These are phyloP conservation scores for Dryobotodes eremita DNA, from an alignment of 2,888 invertebrate species.

Conservation along the genomic window DNA sequence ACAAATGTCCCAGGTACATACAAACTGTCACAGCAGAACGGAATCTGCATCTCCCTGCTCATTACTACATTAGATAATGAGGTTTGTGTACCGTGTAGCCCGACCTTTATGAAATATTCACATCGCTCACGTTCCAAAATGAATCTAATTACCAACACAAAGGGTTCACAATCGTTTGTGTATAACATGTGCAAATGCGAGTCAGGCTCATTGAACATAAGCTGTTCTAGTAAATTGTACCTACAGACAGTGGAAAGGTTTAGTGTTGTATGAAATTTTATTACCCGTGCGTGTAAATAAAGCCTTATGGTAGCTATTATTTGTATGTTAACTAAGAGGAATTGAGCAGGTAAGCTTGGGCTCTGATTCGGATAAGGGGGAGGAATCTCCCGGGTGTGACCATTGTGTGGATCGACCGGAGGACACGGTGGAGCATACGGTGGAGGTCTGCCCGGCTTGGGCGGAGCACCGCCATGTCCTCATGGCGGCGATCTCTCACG, in stretches of 20 bases:
- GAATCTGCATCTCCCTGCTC: conserved; percentile 77
- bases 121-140: conserved; percentile 49
- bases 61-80: conserved; percentile 78
- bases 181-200: conserved; percentile 32
- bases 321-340: conserved; percentile 24
- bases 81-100: conserved; percentile 73
- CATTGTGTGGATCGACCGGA: too few relatives aligned
- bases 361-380: too few relatives aligned
- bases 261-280: conserved; percentile 52
- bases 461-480: too few relatives aligned
- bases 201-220: conserved; percentile 54
- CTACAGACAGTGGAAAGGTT: conserved; percentile 39
- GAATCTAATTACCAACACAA: conserved; percentile 47
- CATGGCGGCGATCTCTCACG: too few relatives aligned
- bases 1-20: conserved; percentile 61
- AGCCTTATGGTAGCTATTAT: conserved; percentile 21
- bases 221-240: conserved; percentile 60
- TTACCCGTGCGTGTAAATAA: conserved; percentile 30
- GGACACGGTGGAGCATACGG: too few relatives aligned
- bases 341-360: conserved; percentile 14
- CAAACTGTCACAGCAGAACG: conserved; percentile 75
- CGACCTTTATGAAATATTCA: conserved; percentile 72
- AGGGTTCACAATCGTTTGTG: conserved; percentile 47
- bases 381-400: too few relatives aligned
- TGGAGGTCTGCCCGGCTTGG: too few relatives aligned